Evolutionary conservation across 2,888 invertebrate genomes (phyloP), one percentile per base, ranked within the genome.

Genomic region (Drosophila ustulata): DNA sequence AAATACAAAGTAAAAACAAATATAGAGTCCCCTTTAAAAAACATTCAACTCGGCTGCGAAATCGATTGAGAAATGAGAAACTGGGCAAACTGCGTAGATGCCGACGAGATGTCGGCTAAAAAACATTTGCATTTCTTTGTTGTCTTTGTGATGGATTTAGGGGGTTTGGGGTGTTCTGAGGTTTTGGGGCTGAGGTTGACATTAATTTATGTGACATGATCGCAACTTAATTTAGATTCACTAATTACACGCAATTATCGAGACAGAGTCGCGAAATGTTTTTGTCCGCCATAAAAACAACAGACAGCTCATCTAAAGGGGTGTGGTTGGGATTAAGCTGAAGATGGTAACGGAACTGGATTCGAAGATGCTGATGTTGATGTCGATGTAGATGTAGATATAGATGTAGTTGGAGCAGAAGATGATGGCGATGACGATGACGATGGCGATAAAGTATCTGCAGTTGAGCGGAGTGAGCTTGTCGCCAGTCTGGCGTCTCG

Each of bases 401-500:
- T 4, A 59, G 50, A 67, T 51, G 53, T 37, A 26, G 32, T 50
- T 37, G 45, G 7, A 6, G 30, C 30, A 6, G 30, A 28, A 59
- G 53, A 71, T 53, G 52, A 30, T 23, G 52, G 47, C 25, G 26
- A 41, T 30, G 30, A 32, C 30, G 41, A 30, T 30, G 41, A 41
- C 3, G 30, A 4, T 23, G 34, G 9, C 37, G 37, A 37, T 37
- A 37, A 37, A 37, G 37, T 5, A 37, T 37, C n/a, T 37, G 37
- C 11, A 37, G 37, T 37, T 37, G 37, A 32, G 25, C 2, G 55
- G 32, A 56, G 25, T 26, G 55, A 13, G 45, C 8, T 32, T 63
- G 50, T 41, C 76, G 76, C 79, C 76, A 75, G 79, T 25, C 75
- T 70, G 78, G 75, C 75, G 75, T 39, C 59, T 18, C 39, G 51